Conservation (phyloP, 92 coral and sea anemone species). For the Epizoanthus illoricatus region DNA sequence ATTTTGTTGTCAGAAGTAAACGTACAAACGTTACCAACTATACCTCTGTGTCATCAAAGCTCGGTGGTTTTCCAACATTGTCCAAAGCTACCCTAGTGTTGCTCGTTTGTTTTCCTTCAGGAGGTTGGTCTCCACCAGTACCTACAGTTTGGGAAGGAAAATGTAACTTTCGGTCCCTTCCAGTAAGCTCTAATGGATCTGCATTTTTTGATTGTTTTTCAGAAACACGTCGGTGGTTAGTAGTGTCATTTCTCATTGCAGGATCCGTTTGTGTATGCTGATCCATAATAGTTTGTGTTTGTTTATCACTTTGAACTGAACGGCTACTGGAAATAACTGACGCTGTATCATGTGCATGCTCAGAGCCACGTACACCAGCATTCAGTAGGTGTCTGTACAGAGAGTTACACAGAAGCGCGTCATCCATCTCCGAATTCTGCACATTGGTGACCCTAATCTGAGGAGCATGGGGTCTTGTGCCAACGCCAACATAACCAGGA, state of each 20-base stretch:
- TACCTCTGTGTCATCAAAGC: constrained; percentile 75
- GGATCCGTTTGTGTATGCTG: constrained; percentile 33
- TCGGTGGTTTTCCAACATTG: constrained; percentile 45
- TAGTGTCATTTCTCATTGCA: background rate
- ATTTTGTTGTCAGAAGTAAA: too few species aligned
- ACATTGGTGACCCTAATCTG: constrained; percentile 1
- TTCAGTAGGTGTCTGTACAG: constrained; percentile 9
- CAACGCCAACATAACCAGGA: too few species aligned
- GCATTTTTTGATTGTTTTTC: background rate
- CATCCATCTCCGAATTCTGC: background rate
- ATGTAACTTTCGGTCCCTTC: background rate
- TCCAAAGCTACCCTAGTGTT: background rate
- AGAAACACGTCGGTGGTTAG: background rate
- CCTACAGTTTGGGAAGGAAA: background rate
- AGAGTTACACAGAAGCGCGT: background rate
- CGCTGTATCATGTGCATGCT: constrained; percentile 6
- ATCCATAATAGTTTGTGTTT: constrained; percentile 57
- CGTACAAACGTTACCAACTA: background rate
- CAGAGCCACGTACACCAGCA: background rate
- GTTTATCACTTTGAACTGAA: constrained; percentile 53
- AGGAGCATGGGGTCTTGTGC: constrained; percentile 1
- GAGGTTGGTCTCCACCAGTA: background rate
- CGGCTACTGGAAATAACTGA: constrained; percentile 11
- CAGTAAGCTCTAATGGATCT: background rate
- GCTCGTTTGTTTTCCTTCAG: constrained; percentile 6